Conservation (phyloP, 2,888 invertebrate species). For the Troides helena region DNA sequence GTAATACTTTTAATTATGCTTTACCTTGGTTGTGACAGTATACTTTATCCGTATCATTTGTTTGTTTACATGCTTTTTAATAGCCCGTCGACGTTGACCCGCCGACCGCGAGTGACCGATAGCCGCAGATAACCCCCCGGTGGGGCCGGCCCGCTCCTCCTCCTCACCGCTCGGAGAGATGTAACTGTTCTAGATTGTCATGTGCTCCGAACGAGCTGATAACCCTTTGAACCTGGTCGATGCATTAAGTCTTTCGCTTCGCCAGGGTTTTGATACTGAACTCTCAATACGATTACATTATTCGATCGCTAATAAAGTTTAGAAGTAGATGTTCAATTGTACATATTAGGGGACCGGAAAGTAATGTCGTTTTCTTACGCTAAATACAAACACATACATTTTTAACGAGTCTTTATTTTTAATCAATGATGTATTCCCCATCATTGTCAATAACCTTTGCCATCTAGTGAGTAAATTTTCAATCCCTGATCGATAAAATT, state of each 20-base stretch:
- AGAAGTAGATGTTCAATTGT: no score
- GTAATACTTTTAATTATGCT: background rate
- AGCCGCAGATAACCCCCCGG: conserved; percentile 37
- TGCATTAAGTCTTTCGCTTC: conserved; percentile 15
- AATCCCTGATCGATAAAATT: no score
- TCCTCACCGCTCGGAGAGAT: conserved; percentile 5
- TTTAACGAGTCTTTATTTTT: no score
- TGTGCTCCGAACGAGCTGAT: conserved; percentile 10
- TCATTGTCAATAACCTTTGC: no score
- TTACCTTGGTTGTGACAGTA: background rate
- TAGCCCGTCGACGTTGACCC: conserved; percentile 37
- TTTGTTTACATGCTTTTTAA: conserved; percentile 38
- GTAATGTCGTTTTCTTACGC: no score
- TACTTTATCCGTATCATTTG: conserved; percentile 24
- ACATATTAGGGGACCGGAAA: no score
- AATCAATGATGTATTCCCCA: no score
- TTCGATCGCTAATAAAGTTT: no score
- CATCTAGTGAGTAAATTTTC: no score
- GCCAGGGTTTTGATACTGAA: conserved; percentile 3
- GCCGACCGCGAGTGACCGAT: conserved; percentile 33
- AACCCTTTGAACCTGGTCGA: conserved; percentile 4
- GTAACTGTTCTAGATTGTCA: conserved; percentile 22
- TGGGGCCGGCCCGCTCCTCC: conserved; percentile 33
- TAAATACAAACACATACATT: no score
- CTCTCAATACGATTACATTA: no score